These are phyloP conservation scores for Geotrupes spiniger DNA, from an alignment of 2,888 invertebrate species.

Conservation along the genomic window DNA sequence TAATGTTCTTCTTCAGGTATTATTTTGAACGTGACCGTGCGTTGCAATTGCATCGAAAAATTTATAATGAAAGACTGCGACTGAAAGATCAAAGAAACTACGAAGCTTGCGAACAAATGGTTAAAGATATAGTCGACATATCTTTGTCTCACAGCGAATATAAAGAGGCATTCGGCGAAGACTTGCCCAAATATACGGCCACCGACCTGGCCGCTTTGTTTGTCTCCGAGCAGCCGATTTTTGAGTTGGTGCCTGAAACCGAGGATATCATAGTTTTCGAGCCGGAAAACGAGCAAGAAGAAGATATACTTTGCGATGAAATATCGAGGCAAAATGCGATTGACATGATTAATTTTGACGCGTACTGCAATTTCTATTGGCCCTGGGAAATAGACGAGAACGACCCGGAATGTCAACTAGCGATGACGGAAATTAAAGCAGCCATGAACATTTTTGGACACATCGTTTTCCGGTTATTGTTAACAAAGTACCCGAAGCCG, in stretches of 20 bases:
- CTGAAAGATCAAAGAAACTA: conserved; percentile 52
- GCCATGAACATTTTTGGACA: conserved; percentile 44
- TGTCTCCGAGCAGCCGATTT: conserved; percentile 55
- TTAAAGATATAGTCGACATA: conserved; percentile 57
- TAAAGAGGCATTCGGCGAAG: conserved; percentile 43
- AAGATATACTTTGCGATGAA: conserved; percentile 50
- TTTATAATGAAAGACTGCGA: conserved; percentile 57
- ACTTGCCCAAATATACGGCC: conserved; percentile 44
- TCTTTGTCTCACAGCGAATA: conserved; percentile 56
- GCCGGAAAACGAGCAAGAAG: conserved; percentile 41
- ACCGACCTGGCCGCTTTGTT: conserved; percentile 60
- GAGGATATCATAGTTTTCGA: conserved; percentile 41
- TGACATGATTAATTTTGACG: conserved; percentile 56
- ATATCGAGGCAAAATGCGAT: conserved; percentile 55
- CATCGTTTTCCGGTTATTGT: conserved; percentile 38
- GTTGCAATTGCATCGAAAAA: conserved; percentile 53
- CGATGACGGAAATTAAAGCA: conserved; percentile 27
- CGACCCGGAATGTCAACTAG: conserved; percentile 50
- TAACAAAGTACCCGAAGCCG: conserved; percentile 42
- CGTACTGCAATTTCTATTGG: conserved; percentile 55
- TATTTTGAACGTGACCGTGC: conserved; percentile 53
- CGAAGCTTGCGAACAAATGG: conserved; percentile 54
- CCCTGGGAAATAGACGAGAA: conserved; percentile 56
- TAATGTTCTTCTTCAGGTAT: no score
- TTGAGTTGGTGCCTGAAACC: conserved; percentile 45